Percentiles rank a stretch among this genome's conserved stretches.
phyloP scores from a whole-genome alignment of 2,113 vertebrate species.

The Myrmophylax atrothorax region DNA sequence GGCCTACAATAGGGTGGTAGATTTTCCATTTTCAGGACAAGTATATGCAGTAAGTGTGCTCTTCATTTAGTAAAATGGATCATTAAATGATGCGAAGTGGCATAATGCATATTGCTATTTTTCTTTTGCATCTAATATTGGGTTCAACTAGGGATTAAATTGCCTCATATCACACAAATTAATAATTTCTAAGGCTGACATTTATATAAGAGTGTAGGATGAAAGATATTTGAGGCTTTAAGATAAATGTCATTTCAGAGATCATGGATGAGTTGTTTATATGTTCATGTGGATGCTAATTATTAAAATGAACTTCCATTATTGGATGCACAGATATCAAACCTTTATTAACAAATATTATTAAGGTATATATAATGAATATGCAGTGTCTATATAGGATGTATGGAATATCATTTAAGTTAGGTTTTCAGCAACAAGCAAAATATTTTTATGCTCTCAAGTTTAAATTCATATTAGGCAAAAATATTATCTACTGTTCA shows the following conservation, averaged over 20 bases:
- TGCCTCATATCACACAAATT: constrained; percentile 23
- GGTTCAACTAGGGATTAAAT: constrained; percentile 62
- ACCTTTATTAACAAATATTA: neutral
- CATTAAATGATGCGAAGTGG: constrained; percentile 23
- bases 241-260: constrained; percentile 64
- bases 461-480: constrained; percentile 8
- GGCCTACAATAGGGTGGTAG: neutral
- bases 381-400: neutral
- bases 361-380: neutral
- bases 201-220: constrained; percentile 29
- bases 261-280: constrained; percentile 36
- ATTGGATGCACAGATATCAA: constrained; percentile 22
- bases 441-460: neutral
- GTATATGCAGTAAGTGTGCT: neutral
- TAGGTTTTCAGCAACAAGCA: neutral
- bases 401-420: neutral
- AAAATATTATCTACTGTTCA: neutral
- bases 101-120: neutral
- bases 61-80: constrained; percentile 19
- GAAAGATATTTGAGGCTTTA: constrained; percentile 30
- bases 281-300: constrained; percentile 33
- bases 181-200: constrained; percentile 57
- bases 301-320: constrained; percentile 69
- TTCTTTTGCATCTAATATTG: constrained; percentile 24
- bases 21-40: neutral